Evolutionary conservation across 1,140 invertebrate species (phyloP).

Genomic region (Oreohelix idahoensis): DNA sequence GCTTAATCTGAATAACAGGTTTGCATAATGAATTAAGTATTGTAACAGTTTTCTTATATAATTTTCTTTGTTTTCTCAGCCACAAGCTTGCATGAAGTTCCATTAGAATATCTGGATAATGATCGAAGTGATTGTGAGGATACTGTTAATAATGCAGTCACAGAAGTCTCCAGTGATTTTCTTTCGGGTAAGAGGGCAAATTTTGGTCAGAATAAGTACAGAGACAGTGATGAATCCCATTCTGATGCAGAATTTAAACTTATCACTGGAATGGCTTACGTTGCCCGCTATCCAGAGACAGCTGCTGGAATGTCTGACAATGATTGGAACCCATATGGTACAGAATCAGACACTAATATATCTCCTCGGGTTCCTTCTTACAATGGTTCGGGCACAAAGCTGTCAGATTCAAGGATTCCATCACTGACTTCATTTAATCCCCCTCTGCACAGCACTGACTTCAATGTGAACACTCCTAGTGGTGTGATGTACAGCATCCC

Average conservation of each 20-base stretch:
- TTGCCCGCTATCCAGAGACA: constrained; percentile 49
- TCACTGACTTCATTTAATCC: constrained; percentile 35
- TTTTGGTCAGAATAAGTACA: neutral
- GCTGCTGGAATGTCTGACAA: constrained; percentile 48
- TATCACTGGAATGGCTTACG: constrained; percentile 8
- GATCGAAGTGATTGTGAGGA: constrained; percentile 39
- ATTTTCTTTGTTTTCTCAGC: constrained; percentile 44
- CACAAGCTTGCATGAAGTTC: constrained; percentile 41
- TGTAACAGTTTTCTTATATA: no score
- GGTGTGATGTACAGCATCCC: neutral
- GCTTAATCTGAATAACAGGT: no score
- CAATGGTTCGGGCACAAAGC: neutral
- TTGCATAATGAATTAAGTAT: no score
- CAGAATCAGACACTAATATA: constrained; percentile 51
- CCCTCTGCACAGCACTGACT: constrained; percentile 40
- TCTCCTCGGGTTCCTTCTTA: constrained; percentile 39
- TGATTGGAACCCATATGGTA: constrained; percentile 53
- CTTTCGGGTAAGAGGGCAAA: constrained; percentile 39
- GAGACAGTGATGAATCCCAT: constrained; percentile 48
- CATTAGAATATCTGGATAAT: constrained; percentile 17
- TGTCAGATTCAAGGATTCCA: neutral
- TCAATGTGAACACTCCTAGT: constrained; percentile 9
- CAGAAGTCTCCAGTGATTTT: constrained; percentile 52
- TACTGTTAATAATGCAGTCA: constrained; percentile 43
- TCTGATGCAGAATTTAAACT: constrained; percentile 42